These are phyloP conservation scores for Lagodon rhomboides DNA, from an alignment of 2,797 vertebrate genomes.

Conservation along the genomic window DNA sequence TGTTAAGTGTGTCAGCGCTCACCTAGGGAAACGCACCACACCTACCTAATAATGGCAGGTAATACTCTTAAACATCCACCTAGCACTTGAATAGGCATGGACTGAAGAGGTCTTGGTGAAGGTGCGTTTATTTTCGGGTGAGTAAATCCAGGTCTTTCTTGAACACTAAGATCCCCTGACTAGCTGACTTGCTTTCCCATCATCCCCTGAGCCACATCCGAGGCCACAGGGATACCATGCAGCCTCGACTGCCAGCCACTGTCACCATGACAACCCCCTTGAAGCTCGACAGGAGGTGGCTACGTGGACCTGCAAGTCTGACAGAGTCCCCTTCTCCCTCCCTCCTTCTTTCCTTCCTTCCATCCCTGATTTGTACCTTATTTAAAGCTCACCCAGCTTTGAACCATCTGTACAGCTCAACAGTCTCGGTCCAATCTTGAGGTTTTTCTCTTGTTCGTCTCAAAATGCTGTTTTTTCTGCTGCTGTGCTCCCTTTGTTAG, in stretches of 20 bases:
- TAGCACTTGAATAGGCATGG: slow-evolving; percentile 1
- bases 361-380: slow-evolving; percentile 57
- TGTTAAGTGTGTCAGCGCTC: slow-evolving; percentile 33
- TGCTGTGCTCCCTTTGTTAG: slow-evolving; percentile 9
- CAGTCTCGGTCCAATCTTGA: slow-evolving; percentile 25
- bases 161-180: slow-evolving; percentile 47
- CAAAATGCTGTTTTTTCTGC: slow-evolving; percentile 29
- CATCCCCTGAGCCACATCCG: slow-evolving; percentile 61
- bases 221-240: slow-evolving; percentile 68
- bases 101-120: not conserved
- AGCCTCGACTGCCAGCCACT: slow-evolving; percentile 73
- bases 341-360: slow-evolving; percentile 38
- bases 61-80: slow-evolving; percentile 20
- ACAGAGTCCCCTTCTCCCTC: slow-evolving; percentile 68
- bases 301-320: slow-evolving; percentile 78
- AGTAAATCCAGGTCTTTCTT: slow-evolving; percentile 49
- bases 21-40: slow-evolving; percentile 33
- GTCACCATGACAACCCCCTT: slow-evolving; percentile 86
- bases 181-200: slow-evolving; percentile 59
- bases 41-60: slow-evolving; percentile 26
- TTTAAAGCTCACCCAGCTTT: slow-evolving; percentile 54
- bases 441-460: slow-evolving; percentile 36
- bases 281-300: slow-evolving; percentile 82
- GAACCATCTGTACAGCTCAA: slow-evolving; percentile 45
- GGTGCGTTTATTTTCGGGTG: slow-evolving; percentile 27